Evolutionary conservation across 2,888 invertebrate species (phyloP).

Genomic region (Chydorus sphaericus): DNA sequence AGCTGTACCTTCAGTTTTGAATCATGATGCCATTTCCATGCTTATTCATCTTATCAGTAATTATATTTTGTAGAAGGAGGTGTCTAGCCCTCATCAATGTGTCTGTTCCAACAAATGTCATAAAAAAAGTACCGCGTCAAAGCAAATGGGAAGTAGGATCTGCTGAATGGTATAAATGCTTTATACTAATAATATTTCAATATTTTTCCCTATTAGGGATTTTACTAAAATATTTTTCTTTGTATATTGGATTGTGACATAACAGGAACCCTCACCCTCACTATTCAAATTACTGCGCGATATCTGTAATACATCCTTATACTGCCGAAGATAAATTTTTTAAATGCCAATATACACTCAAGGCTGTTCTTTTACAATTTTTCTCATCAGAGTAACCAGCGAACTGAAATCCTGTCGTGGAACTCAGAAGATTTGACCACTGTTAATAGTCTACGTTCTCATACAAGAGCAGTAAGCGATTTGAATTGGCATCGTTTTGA

Average conservation of each 20-base stretch:
- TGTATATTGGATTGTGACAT: too few species aligned
- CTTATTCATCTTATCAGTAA: background rate
- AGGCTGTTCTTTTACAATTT: constrained; percentile 12
- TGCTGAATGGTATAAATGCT: too few species aligned
- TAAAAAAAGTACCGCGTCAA: constrained; percentile 66
- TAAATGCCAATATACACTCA: background rate
- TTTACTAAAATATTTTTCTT: too few species aligned
- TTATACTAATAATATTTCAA: too few species aligned
- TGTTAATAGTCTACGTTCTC: constrained; percentile 56
- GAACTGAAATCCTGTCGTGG: constrained; percentile 74
- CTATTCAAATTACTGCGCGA: constrained; percentile 49
- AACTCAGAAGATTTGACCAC: constrained; percentile 50
- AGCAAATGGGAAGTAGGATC: constrained; percentile 87
- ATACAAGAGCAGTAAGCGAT: constrained; percentile 74
- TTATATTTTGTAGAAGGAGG: constrained; percentile 38
- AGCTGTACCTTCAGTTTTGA: background rate
- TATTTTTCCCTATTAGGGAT: too few species aligned
- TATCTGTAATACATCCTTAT: constrained; percentile 49
- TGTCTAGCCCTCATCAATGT: constrained; percentile 68
- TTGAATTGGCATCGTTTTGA: constrained; percentile 79
- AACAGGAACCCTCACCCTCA: constrained; percentile 40
- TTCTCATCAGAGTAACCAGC: constrained; percentile 58
- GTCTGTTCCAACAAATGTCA: constrained; percentile 47
- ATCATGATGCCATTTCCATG: constrained; percentile 11
- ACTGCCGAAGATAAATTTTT: constrained; percentile 3